phyloP scores from a whole-genome alignment of 2,113 vertebrate genomes.

The Entomyzon cyanotis region DNA sequence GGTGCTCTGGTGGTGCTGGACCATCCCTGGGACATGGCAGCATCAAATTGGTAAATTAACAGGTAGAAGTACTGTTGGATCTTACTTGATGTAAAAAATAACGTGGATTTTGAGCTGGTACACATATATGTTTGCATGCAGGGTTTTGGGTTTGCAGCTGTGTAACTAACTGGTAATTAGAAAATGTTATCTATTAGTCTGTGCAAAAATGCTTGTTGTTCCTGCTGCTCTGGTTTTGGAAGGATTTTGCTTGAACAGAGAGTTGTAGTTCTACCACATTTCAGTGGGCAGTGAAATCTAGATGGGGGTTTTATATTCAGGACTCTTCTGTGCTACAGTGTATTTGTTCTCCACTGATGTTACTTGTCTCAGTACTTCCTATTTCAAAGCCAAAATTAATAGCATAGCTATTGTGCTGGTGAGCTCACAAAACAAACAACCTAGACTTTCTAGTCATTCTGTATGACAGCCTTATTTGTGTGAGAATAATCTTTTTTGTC shows the following conservation, averaged over 20 bases:
- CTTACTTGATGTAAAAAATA: neutral
- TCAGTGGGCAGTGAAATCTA: neutral
- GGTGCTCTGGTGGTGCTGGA: neutral
- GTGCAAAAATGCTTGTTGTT: neutral
- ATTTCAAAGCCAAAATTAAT: neutral
- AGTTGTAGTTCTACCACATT: neutral
- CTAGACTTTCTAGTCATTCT: neutral
- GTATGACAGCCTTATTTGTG: slow-evolving; percentile 9
- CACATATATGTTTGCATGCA: rapidly evolving
- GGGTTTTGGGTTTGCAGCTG: neutral
- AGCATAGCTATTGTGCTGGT: neutral
- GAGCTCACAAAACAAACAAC: neutral
- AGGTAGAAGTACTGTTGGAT: neutral
- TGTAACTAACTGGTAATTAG: neutral
- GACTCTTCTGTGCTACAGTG: neutral
- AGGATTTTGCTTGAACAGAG: neutral
- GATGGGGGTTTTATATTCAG: neutral
- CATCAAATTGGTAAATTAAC: neutral
- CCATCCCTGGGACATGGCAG: neutral
- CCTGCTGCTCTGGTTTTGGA: neutral
- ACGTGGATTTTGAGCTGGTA: neutral
- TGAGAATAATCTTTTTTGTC: neutral
- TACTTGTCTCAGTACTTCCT: neutral
- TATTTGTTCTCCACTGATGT: neutral
- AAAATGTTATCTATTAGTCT: neutral